Base-by-base conservation (phyloP, 2,797 vertebrate species). In the Cyclopterus lumpus region DNA sequence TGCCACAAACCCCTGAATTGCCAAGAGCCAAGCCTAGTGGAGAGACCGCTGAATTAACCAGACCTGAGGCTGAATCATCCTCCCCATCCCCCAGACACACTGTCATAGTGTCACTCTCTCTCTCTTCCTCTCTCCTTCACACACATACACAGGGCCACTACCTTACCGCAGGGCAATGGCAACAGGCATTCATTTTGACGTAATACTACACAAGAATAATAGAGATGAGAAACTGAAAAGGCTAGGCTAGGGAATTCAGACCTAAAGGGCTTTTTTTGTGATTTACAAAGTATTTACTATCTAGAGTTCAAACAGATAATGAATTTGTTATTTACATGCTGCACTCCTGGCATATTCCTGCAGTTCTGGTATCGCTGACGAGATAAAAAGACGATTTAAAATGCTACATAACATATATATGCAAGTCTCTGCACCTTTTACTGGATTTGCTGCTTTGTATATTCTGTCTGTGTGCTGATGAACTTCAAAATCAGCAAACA, bases 61-160 rank as follows among this genome's bases (percentile, higher is more conserved):
- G 91, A 92, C 91, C 91, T 85, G 86, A 85, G 90, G 92, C 91
- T 87, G 87, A 86, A 86, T 92, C 88, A 87, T 86, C 73, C 81
- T 63, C 15, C 91, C 90, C 91, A 84, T 87, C 87, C 93, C 90
- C 91, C 93, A 86, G 79, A 87, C 75, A 83, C 84, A 77, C 85
- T 88, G 89, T 88, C 88, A 88, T 83, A 88, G 83, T 89, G 89
- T 90, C 90, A 89, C 81, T 88, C 86, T 81, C 87, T 70, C 84
- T 18, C 77, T 38, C 53, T 67, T 65, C 26, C 53, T 67, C 51
- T 61, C 72, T 58, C 58, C 36, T 18, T 66, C 46, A 36, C 67
- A 67, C 67, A 68, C 49, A 66, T 30, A 77, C 83, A 86, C 68
- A 76, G 32, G 77, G 77, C 85, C 87, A 83, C 79, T 80, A 86